Conservation (phyloP, 2,113 vertebrate species). For the Pseudopipra pipra region DNA sequence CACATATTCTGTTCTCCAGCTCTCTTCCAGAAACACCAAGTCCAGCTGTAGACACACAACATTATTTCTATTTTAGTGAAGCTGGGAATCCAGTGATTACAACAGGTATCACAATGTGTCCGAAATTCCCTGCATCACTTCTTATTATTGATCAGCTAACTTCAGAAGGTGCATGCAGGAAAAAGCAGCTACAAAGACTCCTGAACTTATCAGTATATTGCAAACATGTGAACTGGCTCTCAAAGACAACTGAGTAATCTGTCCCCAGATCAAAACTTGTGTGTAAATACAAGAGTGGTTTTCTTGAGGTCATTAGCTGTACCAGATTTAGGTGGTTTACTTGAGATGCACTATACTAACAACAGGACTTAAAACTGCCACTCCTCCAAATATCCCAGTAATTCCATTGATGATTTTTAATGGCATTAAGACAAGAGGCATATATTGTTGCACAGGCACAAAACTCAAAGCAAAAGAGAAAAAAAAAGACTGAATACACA, state of each 20-base stretch:
- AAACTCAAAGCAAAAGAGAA: background rate
- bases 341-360: background rate
- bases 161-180: background rate
- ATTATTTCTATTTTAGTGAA: background rate
- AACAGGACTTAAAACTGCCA: background rate
- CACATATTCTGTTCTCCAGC: background rate
- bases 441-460: background rate
- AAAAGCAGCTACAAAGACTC: background rate
- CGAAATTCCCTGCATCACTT: background rate
- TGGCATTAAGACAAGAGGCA: background rate
- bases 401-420: background rate
- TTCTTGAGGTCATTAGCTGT: background rate
- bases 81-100: background rate
- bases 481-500: background rate
- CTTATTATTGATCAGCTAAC: background rate
- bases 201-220: background rate
- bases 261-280: background rate
- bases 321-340: background rate
- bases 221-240: background rate
- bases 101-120: background rate
- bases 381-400: background rate
- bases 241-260: background rate
- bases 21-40: background rate
- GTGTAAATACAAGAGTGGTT: background rate
- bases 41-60: background rate